Percentiles rank a stretch among this genome's conserved stretches.
These are phyloP conservation scores for Bradypodion pumilum DNA, from an alignment of 2,797 vertebrate genomes.

Conservation along the genomic window DNA sequence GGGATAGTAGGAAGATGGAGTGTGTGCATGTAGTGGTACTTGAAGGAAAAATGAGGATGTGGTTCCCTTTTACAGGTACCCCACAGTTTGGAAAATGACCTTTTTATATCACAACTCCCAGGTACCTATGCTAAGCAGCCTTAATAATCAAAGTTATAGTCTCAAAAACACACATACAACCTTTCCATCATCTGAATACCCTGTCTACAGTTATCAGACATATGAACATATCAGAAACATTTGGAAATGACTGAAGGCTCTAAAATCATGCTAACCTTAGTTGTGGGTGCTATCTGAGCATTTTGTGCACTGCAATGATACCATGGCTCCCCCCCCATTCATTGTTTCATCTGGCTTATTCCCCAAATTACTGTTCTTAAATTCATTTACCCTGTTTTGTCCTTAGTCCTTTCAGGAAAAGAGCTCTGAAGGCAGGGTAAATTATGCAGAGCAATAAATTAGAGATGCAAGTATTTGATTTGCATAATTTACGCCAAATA, in stretches of 20 bases:
- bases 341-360: not conserved
- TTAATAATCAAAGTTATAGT: no score
- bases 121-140: no score
- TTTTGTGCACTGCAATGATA: not conserved
- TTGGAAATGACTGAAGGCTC: not conserved
- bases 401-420: not conserved
- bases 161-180: no score
- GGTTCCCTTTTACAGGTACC: no score
- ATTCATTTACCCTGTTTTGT: not conserved
- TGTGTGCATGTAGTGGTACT: not conserved
- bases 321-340: not conserved
- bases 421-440: not conserved
- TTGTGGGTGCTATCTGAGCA: not conserved
- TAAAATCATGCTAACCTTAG: not conserved
- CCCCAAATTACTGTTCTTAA: not conserved
- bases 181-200: no score
- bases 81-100: no score
- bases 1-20: not conserved
- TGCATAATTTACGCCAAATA: not conserved
- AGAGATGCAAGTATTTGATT: not conserved
- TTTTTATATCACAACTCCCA: no score
- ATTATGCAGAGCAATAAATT: conserved; percentile 5
- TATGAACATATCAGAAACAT: not conserved
- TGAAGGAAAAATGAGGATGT: not conserved
- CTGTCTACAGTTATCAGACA: no score